Conservation (phyloP, 2,888 invertebrate genomes). For the Proisotoma minuta region DNA sequence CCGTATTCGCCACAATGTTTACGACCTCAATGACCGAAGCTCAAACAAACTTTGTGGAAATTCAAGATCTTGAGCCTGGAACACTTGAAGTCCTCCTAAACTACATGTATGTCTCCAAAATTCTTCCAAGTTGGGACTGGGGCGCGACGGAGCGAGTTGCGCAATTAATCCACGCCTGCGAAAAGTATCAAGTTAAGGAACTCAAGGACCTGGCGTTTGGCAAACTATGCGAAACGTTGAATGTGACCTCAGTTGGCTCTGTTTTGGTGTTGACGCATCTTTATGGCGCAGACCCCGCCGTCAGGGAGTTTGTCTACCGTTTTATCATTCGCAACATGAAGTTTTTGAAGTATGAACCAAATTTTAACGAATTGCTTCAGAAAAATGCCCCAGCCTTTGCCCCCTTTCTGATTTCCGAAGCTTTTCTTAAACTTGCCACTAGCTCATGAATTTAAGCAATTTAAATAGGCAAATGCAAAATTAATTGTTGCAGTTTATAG, state of each 20-base stretch:
- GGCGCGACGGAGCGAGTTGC: conserved; percentile 7
- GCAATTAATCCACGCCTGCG: conserved; percentile 18
- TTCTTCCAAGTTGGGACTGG: conserved; percentile 10
- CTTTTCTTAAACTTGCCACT: background rate
- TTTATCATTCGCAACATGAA: conserved; percentile 5
- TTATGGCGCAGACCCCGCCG: conserved; percentile 6
- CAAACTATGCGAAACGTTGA: conserved; percentile 7
- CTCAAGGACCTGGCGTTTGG: conserved; percentile 12
- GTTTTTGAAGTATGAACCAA: background rate
- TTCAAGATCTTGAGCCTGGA: conserved; percentile 3
- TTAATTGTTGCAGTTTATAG: too few relatives aligned
- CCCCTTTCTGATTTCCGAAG: background rate
- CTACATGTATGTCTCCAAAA: conserved; percentile 14
- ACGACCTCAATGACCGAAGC: conserved; percentile 11
- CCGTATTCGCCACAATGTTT: conserved; percentile 19
- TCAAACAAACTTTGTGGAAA: background rate
- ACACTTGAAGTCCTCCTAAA: conserved; percentile 8
- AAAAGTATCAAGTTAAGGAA: conserved; percentile 19
- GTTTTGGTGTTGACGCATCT: conserved; percentile 7
- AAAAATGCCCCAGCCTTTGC: background rate
- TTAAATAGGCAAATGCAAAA: too few relatives aligned
- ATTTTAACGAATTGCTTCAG: background rate
- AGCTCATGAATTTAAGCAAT: too few relatives aligned
- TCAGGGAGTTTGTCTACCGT: conserved; percentile 3
- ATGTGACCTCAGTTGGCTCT: conserved; percentile 3